Base-by-base conservation (phyloP, 2,888 invertebrate genomes). In the Napeogenes inachia region DNA sequence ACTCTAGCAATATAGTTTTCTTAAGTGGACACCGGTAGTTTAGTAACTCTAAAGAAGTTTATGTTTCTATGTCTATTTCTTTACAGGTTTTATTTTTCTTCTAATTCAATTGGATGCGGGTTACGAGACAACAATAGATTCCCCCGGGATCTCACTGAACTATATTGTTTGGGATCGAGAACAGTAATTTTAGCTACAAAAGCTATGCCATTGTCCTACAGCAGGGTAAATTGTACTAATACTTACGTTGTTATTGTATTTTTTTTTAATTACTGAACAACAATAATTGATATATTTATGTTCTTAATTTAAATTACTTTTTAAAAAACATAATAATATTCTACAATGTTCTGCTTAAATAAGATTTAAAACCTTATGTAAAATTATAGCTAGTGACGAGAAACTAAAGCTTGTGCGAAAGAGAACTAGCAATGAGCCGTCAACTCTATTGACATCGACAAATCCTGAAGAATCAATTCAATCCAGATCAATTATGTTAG, bases 71-170 rank as follows among this genome's bases (percentile, higher is more conserved):
- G 59, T 57, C 56, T 50, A 64, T 56, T 63, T 56, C 62, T 62
- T 66, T 61, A 60, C 56, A 63, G 65, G 63, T 68, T 69, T 69
- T 64, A 69, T 68, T 66, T 67, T 66, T 60, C 59, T 60, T 62
- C 61, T 66, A 68, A 69, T 69, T 69, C 66, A 68, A 69, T 68
- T 64, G 66, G 61, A 66, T 67, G 63, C 67, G 65, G 66, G 68
- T 59, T 60, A 63, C 61, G 59, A 62, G 66, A 66, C 68, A 66
- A 66, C 66, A 66, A 68, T 68, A 56, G 65, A 63, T 62, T 59
- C 66, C 66, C 64, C 42, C 47, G 68, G 63, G 69, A 57, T 45
- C 60, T 57, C 54, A 61, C 61, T 55, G 59, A 60, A 56, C 66
- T 66, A 64, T 68, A 68, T 63, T 63, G 64, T 69, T 66, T 63